Conservation (phyloP, 2,888 invertebrate genomes). For the Eudasyphora cyanicolor region DNA sequence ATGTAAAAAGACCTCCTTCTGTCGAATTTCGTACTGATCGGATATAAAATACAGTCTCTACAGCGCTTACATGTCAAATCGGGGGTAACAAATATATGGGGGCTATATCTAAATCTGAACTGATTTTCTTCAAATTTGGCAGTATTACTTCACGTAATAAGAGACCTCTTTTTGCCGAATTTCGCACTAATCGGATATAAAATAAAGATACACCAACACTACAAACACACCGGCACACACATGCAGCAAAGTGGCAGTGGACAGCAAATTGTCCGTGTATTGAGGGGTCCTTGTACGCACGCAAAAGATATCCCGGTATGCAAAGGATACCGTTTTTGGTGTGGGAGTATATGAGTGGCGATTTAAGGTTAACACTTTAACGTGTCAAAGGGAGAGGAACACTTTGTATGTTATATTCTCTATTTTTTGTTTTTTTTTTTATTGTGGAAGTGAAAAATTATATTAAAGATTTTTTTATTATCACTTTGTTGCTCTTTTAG, state of each 20-base stretch:
- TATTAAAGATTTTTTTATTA: neutral
- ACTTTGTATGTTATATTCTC: too few species aligned
- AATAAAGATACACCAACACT: slow-evolving; percentile 4
- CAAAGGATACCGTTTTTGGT: neutral
- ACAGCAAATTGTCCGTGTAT: neutral
- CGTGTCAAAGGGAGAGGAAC: neutral
- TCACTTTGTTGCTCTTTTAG: neutral
- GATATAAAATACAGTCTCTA: too few species aligned
- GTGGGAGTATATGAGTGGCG: neutral
- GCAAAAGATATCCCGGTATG: neutral
- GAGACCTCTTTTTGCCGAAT: too few species aligned
- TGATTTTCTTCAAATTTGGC: too few species aligned
- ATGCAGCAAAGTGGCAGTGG: neutral
- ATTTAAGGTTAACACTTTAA: neutral
- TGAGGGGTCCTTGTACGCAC: neutral
- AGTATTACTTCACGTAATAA: too few species aligned
- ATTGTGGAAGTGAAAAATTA: neutral
- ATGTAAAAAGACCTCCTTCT: too few species aligned
- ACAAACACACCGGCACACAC: neutral
- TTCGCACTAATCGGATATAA: too few species aligned
- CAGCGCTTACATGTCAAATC: too few species aligned
- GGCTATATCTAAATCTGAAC: too few species aligned
- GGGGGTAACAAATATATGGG: too few species aligned
- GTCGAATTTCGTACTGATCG: too few species aligned
- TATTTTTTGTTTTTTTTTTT: too few species aligned